Evolutionary conservation across 2,797 vertebrate genomes (phyloP), one percentile per base, ranked within the genome.

Genomic region (Myotis daubentonii): DNA sequence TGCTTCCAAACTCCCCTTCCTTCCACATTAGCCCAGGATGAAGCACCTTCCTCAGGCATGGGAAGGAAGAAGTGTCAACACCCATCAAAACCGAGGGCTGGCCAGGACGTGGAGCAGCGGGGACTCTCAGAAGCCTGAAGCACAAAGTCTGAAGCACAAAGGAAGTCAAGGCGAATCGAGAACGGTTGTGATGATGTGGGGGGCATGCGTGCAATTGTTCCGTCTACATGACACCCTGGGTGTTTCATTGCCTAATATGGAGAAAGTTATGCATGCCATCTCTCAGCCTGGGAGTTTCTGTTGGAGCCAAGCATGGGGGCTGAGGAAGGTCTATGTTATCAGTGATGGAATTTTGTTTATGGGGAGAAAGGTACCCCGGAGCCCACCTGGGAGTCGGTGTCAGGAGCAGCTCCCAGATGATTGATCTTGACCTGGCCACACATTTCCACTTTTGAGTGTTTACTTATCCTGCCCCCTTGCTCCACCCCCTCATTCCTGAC

Each of bases 261-360:
- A 94, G 90, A 83, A 82, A 53, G 72, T 84, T 93, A 51, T 16
- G 47, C 23, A 5, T 94, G 94, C 55, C 93, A 74, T 89, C 95
- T 85, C 89, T 87, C 13, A 70, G 68, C 38, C 53, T 87, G 71
- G 36, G 87, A 91, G 65, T 91, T 44, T 87, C 87, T 95, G 92
- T 84, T 11, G 8, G 80, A 89, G 92, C 23, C 22, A 71, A 41
- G 15, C 4, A 22, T 33, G 1, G 25, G 25, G 88, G 87, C 87
- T 82, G 83, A 33, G 80, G 95, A 76, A 66, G 95, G 87, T 94
- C 93, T 53, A 44, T 3, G 23, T 96, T 97, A 96, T 98, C 97
- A 87, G 93, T 7, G 82, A 91, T 93, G 89, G 89, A 96, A 95
- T 97, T 97, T 97, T 88, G 94, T 95, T 97, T 97, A 71, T 72